Base-by-base conservation (phyloP, 2,888 invertebrate genomes). In the Lepeophtheirus nordmannii region DNA sequence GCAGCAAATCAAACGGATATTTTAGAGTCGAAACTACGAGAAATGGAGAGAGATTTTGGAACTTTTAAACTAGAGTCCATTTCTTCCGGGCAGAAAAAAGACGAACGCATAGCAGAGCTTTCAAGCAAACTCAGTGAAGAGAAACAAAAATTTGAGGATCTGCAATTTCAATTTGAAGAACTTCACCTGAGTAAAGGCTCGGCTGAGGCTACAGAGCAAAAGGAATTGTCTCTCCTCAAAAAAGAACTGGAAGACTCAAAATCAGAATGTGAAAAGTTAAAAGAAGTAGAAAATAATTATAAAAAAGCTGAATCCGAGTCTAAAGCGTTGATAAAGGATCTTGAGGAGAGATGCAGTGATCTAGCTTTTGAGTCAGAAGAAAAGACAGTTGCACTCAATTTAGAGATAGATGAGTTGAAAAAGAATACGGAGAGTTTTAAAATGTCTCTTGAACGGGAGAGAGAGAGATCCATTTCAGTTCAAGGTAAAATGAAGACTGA, bases 121-220 rank as follows among this genome's bases (percentile, higher is more conserved):
- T 68, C 67, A 64, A 61, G 58, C 53, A 65, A 64, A 56, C 39
- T 90, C 69, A 86, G 86, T 67, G 87, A 88, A 71, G 89, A 89
- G 72, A 80, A 80, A 71, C 83, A 85, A 73, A 88, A 85, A 76
- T 83, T 85, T 8, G 92, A 93, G 78, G 93, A 93, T 76, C 80
- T 93, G 68, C 85, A 89, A 76, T 93, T 92, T 74, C 75, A 87
- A 68, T 85, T 89, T 70, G 94, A 94, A 77, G 94, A 96, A 46
- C 53, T 46, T 8, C 53, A 46, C n/a, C 8, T 46, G 5, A 46
- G 53, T 46, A 46, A 46, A 17, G 17, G 53, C 53, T 46, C 53
- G 53, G 17, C n/a, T 17, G 53, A 46, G 14, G n/a, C 2, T n/a
- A 2, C 2, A 14, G 53, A 46, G 5, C 3, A 30, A 75, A 89